These are phyloP conservation scores for Rousettus leschenaultii DNA, from an alignment of 2,113 vertebrate species.

Conservation along the genomic window DNA sequence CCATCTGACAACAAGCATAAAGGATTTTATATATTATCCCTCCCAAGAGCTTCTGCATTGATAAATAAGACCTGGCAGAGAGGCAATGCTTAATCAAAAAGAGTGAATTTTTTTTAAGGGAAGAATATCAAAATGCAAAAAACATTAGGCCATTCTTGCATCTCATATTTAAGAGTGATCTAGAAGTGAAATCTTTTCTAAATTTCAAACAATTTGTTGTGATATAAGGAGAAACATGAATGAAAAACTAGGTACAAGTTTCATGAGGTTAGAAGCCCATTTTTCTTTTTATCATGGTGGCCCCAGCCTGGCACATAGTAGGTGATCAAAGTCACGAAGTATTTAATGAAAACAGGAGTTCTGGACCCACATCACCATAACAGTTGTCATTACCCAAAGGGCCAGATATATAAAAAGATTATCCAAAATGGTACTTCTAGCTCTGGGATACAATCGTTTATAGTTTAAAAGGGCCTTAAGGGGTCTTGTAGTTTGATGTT, in stretches of 20 bases:
- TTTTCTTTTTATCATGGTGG: not conserved
- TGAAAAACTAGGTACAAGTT: not conserved
- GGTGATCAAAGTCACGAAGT: not conserved
- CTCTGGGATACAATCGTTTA: conserved; percentile 1
- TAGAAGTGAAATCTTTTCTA: not conserved
- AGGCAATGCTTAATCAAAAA: not conserved
- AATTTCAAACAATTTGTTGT: not conserved
- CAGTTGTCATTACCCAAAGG: not conserved
- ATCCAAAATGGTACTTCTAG: conserved; percentile 3
- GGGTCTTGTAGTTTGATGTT: conserved; percentile 16
- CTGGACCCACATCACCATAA: not conserved
- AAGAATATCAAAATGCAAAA: not conserved
- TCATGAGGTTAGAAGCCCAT: not conserved
- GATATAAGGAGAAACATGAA: not conserved
- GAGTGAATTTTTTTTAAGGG: not conserved
- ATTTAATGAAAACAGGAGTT: not conserved
- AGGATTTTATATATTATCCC: not conserved
- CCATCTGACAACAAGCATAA: not conserved
- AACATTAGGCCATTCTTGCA: not conserved
- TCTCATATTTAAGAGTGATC: not conserved
- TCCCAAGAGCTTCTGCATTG: not conserved
- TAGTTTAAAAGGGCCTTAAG: conserved; percentile 35
- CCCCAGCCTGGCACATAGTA: not conserved
- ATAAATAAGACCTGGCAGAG: not conserved
- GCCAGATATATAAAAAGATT: not conserved